Base-by-base conservation (phyloP, 37 sponge, comb jelly and placozoan species). In the Tethya wilhelma region DNA sequence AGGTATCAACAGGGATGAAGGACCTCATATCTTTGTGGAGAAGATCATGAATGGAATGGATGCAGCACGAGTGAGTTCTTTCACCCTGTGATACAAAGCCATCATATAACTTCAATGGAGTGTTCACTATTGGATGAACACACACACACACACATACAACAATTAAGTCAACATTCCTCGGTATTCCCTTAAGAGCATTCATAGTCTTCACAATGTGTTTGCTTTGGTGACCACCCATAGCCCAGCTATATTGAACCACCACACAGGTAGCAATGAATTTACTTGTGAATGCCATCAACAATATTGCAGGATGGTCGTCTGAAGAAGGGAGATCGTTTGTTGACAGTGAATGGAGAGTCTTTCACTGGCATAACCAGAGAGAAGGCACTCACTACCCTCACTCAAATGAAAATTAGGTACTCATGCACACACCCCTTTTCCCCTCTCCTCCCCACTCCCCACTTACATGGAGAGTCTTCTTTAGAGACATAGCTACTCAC, bases 321-420 rank as follows among this genome's bases (percentile, higher is more conserved):
- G 53, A 55, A 59, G 65, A 38, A 77, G 23, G 94, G 94, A 30
- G 94, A 94, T 37, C 41, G 75, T 37, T 73, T 94, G 4, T 40
- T 94, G 20, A 70, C 90, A n/a, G 77, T 94, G 9, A 94, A 94
- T 71, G 94, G 86, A 28, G 85, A 90, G 42, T 44, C 75, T 2
- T 77, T 89, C 45, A 64, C 44, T 19, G 77, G 77, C 8, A 6
- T 90, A 23, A 73, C 88, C 5, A 71, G 73, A 29, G 90, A 90
- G 59, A 71, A 79, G 23, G 90, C 90, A 8, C 83, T 86, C 63
- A 76, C 79, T 38, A 73, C 79, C 26, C 72, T 94, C 41, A 84
- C 90, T 17, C 84, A 86, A 34, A 62, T 94, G 43, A 90, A 90
- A 45, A 59, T 64, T 14, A 74, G 69, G 83, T 56, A 38, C 43